Conservation (phyloP, 2,888 invertebrate species). For the Zaprionus obscuricornis region DNA sequence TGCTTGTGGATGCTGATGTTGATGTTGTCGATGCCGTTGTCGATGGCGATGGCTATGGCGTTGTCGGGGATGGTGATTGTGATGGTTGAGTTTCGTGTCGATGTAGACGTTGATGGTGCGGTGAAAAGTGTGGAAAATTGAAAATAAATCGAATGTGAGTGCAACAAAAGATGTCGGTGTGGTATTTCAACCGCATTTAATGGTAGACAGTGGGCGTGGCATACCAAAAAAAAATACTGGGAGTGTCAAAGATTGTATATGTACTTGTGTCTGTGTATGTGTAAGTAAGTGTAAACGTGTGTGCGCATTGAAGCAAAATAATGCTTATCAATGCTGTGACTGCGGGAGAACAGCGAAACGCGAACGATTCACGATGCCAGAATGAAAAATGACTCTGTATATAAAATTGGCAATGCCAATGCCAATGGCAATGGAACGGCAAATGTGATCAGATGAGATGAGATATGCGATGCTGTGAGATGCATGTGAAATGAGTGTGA, state of each 20-base stretch:
- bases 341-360: constrained; percentile 34
- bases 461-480: constrained; percentile 20
- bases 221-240: no score
- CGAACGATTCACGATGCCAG: constrained; percentile 32
- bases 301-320: constrained; percentile 67
- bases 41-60: constrained; percentile 20
- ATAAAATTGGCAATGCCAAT: constrained; percentile 41
- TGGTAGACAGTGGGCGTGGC: not conserved
- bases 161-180: constrained; percentile 70
- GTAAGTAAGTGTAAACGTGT: constrained; percentile 3
- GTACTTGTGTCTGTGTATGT: constrained; percentile 9
- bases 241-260: no score
- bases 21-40: constrained; percentile 1
- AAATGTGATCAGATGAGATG: constrained; percentile 5
- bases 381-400: constrained; percentile 65
- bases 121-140: constrained; percentile 76
- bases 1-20: not conserved
- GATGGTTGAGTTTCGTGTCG: constrained; percentile 9
- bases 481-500: constrained; percentile 63
- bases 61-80: constrained; percentile 21
- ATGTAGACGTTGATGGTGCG: constrained; percentile 44
- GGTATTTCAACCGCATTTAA: constrained; percentile 30
- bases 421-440: constrained; percentile 5
- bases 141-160: constrained; percentile 78
- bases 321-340: constrained; percentile 64